phyloP scores from a whole-genome alignment of 2,797 vertebrate genomes.

The Falco peregrinus region DNA sequence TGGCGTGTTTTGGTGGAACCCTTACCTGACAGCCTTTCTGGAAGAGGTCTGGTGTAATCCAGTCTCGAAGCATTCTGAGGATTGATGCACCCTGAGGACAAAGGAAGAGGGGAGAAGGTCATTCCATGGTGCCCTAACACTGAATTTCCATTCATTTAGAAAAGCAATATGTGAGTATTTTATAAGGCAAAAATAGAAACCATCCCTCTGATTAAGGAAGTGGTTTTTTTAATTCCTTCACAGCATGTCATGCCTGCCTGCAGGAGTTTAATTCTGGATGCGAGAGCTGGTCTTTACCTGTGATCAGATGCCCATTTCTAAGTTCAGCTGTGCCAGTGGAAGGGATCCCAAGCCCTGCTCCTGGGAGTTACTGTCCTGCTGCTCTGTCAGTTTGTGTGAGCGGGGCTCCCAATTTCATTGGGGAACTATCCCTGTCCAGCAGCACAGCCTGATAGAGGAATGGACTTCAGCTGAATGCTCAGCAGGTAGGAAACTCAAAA shows the following conservation, averaged over 20 bases:
- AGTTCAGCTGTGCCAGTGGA: background rate
- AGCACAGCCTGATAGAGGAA: background rate
- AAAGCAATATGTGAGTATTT: background rate
- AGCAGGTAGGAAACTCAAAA: background rate
- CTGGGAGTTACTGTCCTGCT: background rate
- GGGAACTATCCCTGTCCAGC: background rate
- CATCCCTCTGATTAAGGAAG: background rate
- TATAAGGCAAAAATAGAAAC: background rate
- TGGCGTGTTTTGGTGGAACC: background rate
- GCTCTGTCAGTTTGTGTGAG: background rate
- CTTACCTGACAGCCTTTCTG: constrained; percentile 88
- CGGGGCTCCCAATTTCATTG: background rate
- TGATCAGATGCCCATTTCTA: background rate
- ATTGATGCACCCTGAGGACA: constrained; percentile 88
- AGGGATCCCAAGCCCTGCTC: background rate
- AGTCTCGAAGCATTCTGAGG: constrained; percentile 92
- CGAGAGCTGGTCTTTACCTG: background rate
- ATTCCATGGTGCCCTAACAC: background rate
- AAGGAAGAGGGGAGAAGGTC: background rate
- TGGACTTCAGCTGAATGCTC: background rate
- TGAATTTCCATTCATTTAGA: background rate
- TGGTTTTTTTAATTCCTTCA: background rate
- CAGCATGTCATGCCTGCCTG: background rate
- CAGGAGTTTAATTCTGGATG: background rate
- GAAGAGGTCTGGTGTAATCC: constrained; percentile 87